Conservation (phyloP, 2,888 invertebrate species). For the Dryocosmus kuriphilus region DNA sequence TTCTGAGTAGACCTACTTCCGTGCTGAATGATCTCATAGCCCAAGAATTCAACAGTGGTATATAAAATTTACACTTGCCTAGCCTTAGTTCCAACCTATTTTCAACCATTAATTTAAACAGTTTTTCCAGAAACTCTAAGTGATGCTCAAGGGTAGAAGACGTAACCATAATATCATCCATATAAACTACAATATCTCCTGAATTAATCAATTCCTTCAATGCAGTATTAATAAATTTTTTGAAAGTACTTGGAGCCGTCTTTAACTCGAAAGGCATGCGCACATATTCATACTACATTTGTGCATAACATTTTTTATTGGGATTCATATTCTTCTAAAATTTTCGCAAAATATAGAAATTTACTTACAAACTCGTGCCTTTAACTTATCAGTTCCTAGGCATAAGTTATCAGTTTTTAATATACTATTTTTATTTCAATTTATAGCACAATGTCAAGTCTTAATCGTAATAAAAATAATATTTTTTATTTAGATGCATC, state of each 20-base stretch:
- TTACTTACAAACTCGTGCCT: too few species aligned
- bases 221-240: slow-evolving; percentile 51
- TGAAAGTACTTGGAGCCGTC: too few species aligned
- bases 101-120: slow-evolving; percentile 37
- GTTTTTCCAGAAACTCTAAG: neutral
- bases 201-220: slow-evolving; percentile 48
- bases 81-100: slow-evolving; percentile 56
- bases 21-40: slow-evolving; percentile 54
- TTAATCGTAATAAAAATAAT: too few species aligned
- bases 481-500: too few species aligned
- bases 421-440: too few species aligned
- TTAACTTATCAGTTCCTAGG: too few species aligned
- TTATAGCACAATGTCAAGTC: too few species aligned
- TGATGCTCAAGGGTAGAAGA: slow-evolving; percentile 24
- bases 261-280: slow-evolving; percentile 47
- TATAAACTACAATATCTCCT: slow-evolving; percentile 49
- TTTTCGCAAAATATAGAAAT: too few species aligned
- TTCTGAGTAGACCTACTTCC: slow-evolving; percentile 41
- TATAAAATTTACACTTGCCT: slow-evolving; percentile 62
- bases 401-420: too few species aligned
- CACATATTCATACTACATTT: slow-evolving; percentile 46
- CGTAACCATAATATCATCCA: slow-evolving; percentile 54
- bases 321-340: too few species aligned
- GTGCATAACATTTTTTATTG: too few species aligned
- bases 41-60: slow-evolving; percentile 58